phyloP scores from a whole-genome alignment of 2,888 invertebrate genomes.

The Chalcis sispes region DNA sequence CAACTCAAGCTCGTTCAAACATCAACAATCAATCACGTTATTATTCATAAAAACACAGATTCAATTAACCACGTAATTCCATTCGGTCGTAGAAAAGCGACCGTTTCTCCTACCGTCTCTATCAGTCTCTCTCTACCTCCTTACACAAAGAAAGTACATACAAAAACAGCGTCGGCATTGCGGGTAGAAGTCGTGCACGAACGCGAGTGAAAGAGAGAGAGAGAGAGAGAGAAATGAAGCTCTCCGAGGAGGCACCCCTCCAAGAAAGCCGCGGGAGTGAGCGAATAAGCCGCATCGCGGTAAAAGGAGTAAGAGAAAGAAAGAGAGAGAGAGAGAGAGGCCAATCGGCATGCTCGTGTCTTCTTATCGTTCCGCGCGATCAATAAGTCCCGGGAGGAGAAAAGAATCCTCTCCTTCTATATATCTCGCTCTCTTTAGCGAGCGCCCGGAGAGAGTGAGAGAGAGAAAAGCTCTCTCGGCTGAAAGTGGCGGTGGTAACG shows the following conservation, averaged over 20 bases:
- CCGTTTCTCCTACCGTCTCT: neutral
- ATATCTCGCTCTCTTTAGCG: neutral
- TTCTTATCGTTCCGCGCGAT: slow-evolving; percentile 73
- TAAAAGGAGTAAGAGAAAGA: too few species aligned
- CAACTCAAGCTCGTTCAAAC: too few species aligned
- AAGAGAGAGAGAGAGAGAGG: neutral
- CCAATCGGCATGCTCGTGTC: slow-evolving; percentile 72
- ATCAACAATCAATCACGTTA: slow-evolving; percentile 37
- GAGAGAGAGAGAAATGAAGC: neutral
- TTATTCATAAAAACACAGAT: slow-evolving; percentile 52
- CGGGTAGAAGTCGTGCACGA: too few species aligned
- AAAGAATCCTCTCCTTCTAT: slow-evolving; percentile 49
- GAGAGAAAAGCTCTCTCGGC: neutral
- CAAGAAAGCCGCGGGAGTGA: too few species aligned
- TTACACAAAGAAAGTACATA: neutral
- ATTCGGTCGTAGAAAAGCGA: neutral
- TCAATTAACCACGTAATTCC: slow-evolving; percentile 48
- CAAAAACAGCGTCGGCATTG: neutral
- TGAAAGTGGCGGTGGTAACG: slow-evolving; percentile 59
- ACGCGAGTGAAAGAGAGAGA: neutral
- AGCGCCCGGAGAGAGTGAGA: neutral
- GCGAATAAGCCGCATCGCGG: too few species aligned
- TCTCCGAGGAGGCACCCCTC: too few species aligned
- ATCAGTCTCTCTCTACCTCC: neutral
- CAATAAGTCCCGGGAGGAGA: slow-evolving; percentile 69